phyloP scores from a whole-genome alignment of 2,113 vertebrate species.

The Oryzias curvinotus region DNA sequence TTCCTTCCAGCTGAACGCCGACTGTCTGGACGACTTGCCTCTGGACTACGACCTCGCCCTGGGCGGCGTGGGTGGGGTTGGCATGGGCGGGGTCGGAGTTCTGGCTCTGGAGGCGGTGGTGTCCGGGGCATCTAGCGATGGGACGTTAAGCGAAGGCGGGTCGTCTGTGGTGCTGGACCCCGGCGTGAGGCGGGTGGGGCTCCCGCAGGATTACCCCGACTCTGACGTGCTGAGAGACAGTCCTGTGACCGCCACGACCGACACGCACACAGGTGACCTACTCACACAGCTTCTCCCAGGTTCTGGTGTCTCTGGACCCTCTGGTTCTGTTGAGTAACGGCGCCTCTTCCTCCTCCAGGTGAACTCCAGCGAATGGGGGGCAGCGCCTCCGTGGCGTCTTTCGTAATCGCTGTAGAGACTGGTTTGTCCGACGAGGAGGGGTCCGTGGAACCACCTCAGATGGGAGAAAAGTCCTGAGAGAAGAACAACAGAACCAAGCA shows the following conservation, averaged over 20 bases:
- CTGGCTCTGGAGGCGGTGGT: slow-evolving; percentile 67
- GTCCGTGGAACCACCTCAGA: slow-evolving; percentile 38
- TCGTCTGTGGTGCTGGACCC: slow-evolving; percentile 65
- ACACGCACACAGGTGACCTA: slow-evolving; percentile 60
- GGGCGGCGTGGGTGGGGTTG: slow-evolving; percentile 32
- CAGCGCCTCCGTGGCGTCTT: slow-evolving; percentile 64
- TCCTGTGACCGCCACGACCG: slow-evolving; percentile 56
- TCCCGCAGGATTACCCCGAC: slow-evolving; percentile 73
- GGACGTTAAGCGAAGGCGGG: slow-evolving; percentile 61
- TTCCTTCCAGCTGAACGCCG: slow-evolving; percentile 65
- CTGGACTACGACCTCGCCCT: slow-evolving; percentile 69
- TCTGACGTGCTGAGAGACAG: slow-evolving; percentile 63
- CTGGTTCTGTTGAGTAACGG: too few relatives aligned
- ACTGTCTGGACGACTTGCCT: slow-evolving; percentile 71
- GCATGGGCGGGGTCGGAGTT: slow-evolving; percentile 32
- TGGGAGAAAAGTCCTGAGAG: slow-evolving; percentile 67
- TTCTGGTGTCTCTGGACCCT: too few relatives aligned
- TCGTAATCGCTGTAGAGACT: slow-evolving; percentile 70
- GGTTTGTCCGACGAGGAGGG: slow-evolving; percentile 71
- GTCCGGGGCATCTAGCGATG: slow-evolving; percentile 66
- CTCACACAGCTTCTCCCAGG: neutral
- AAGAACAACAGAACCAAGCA: slow-evolving; percentile 13
- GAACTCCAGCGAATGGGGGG: slow-evolving; percentile 71
- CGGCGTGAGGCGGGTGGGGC: slow-evolving; percentile 62
- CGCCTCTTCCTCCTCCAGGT: slow-evolving; percentile 36